Evolutionary conservation across 2,797 vertebrate species (phyloP).

Genomic region (Catamblyrhynchus diadema): DNA sequence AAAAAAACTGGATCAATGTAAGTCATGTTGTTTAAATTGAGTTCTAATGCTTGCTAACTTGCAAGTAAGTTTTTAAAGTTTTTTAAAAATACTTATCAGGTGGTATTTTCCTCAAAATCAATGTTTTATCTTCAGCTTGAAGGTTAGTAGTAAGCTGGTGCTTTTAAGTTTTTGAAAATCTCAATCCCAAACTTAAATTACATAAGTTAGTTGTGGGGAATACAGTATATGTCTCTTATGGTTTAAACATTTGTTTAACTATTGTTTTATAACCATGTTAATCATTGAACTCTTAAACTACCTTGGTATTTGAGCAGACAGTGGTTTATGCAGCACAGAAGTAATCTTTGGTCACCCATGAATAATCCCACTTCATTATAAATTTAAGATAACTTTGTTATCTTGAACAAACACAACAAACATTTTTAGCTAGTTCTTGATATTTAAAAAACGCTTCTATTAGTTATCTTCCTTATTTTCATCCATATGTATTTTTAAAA

Average conservation of each 20-base stretch:
- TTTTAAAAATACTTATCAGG: not conserved
- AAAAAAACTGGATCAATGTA: not conserved
- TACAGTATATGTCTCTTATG: not conserved
- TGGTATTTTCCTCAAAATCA: not conserved
- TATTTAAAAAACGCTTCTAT: not conserved
- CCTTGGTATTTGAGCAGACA: not conserved
- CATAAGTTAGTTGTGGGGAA: not conserved
- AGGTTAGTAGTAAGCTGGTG: not conserved
- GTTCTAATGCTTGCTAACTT: not conserved
- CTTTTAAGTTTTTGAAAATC: not conserved
- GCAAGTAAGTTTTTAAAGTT: not conserved
- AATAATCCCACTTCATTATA: not conserved
- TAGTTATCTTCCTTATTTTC: not conserved
- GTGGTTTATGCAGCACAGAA: not conserved
- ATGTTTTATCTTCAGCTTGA: not conserved
- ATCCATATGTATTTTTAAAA: not conserved
- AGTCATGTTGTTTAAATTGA: not conserved
- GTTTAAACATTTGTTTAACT: not conserved
- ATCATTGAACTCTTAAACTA: constrained; percentile 16
- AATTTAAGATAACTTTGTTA: not conserved
- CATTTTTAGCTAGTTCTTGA: not conserved
- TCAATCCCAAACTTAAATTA: not conserved
- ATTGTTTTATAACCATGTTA: not conserved
- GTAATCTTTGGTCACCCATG: constrained; percentile 6
- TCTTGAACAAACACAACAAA: not conserved